Evolutionary conservation across 2,888 invertebrate species (phyloP).

Genomic region (Chloromyia formosa): DNA sequence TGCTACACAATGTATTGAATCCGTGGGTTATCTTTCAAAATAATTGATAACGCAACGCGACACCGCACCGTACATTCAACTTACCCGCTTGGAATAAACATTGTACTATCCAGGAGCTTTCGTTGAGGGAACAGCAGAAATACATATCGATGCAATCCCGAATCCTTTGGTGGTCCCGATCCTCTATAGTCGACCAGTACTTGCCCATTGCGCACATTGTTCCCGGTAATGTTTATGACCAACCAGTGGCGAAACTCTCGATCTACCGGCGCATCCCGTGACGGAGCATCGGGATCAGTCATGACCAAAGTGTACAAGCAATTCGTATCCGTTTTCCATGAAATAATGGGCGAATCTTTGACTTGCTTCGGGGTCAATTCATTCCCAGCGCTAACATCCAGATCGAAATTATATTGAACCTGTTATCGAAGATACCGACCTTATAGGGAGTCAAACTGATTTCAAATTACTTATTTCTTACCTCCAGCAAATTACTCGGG

Average conservation of each 20-base stretch:
- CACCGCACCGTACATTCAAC: background rate
- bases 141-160: constrained; percentile 78
- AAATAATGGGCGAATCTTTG: constrained; percentile 49
- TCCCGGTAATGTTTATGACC: constrained; percentile 81
- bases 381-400: constrained; percentile 20
- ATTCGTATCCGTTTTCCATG: constrained; percentile 33
- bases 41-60: too few species aligned
- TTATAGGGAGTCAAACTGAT: background rate
- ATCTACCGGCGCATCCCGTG: constrained; percentile 78
- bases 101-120: constrained; percentile 48
- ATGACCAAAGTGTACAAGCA: constrained; percentile 46
- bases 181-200: constrained; percentile 78
- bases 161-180: constrained; percentile 79
- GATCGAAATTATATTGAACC: constrained; percentile 9
- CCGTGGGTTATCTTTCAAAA: too few species aligned
- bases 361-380: constrained; percentile 71
- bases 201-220: constrained; percentile 73
- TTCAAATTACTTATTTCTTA: constrained; percentile 48
- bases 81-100: constrained; percentile 15
- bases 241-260: constrained; percentile 91
- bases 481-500: constrained; percentile 55
- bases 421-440: background rate
- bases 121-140: constrained; percentile 77
- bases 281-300: constrained; percentile 86
- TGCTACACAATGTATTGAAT: too few species aligned